These are phyloP conservation scores for Strix uralensis DNA, from an alignment of 2,113 vertebrate genomes.

Conservation along the genomic window DNA sequence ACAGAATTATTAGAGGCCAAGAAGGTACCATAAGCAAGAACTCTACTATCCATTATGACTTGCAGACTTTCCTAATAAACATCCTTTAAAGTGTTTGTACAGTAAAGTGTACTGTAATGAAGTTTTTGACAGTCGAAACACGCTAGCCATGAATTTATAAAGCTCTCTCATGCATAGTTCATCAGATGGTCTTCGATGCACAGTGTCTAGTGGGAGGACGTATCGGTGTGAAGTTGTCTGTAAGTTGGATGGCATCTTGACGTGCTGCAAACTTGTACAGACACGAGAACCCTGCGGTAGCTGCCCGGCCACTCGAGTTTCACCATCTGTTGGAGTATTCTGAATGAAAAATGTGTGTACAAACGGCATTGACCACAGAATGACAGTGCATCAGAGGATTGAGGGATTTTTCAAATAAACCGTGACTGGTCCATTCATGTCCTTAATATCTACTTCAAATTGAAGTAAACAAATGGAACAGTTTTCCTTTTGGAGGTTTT, in stretches of 20 bases:
- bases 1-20: constrained; percentile 72
- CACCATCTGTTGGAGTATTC: constrained; percentile 30
- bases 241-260: background rate
- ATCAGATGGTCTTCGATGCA: constrained; percentile 20
- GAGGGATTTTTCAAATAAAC: constrained; percentile 70
- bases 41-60: constrained; percentile 73
- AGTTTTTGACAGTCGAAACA: constrained; percentile 68
- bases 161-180: constrained; percentile 21
- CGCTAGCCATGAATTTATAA: constrained; percentile 22
- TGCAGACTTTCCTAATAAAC: constrained; percentile 74
- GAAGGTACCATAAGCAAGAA: constrained; percentile 67
- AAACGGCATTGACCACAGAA: constrained; percentile 1
- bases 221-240: background rate
- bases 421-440: constrained; percentile 73
- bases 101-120: constrained; percentile 74
- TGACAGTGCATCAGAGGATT: constrained; percentile 67
- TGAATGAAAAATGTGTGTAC: constrained; percentile 1
- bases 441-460: constrained; percentile 83
- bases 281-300: background rate
- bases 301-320: constrained; percentile 8
- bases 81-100: constrained; percentile 77
- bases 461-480: constrained; percentile 80
- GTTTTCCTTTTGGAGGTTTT: constrained; percentile 78
- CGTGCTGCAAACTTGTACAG: constrained; percentile 29
- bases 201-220: background rate